phyloP scores from a whole-genome alignment of 2,797 vertebrate species.

The Tragelaphus oryx region DNA sequence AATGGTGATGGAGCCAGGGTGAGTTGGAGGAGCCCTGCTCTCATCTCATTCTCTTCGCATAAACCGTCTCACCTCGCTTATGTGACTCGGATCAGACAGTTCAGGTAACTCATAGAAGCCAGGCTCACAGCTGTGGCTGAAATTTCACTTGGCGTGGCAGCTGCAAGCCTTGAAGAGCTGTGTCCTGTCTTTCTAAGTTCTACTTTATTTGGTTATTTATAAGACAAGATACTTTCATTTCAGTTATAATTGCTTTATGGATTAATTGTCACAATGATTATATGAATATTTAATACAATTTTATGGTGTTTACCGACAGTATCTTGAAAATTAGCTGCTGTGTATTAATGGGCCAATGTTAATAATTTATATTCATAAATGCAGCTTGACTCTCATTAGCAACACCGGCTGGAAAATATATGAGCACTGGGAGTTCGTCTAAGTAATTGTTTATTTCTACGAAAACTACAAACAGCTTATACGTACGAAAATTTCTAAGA shows the following conservation, averaged over 20 bases:
- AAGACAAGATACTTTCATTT: conserved; percentile 57
- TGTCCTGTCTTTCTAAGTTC: background rate
- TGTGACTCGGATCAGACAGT: background rate
- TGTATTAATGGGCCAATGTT: conserved; percentile 29
- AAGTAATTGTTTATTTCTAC: conserved; percentile 21
- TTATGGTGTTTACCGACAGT: conserved; percentile 47
- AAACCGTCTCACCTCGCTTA: rapidly evolving
- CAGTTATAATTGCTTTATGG: conserved; percentile 54
- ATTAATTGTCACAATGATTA: conserved; percentile 58
- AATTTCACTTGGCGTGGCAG: background rate
- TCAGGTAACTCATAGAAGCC: background rate
- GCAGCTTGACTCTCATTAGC: conserved; percentile 47
- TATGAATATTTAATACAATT: conserved; percentile 68
- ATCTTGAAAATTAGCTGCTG: conserved; percentile 60
- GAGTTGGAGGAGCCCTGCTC: background rate
- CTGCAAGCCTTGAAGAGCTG: background rate
- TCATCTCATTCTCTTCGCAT: background rate
- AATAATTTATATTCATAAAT: conserved; percentile 58
- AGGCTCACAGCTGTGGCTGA: too few species aligned
- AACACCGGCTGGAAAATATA: conserved; percentile 30
- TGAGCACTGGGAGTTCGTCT: background rate
- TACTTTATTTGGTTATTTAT: conserved; percentile 23
- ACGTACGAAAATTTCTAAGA: background rate
- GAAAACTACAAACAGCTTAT: background rate
- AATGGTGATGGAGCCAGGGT: background rate